Base-by-base conservation (phyloP, 2,113 vertebrate genomes). In the Cettia cetti region DNA sequence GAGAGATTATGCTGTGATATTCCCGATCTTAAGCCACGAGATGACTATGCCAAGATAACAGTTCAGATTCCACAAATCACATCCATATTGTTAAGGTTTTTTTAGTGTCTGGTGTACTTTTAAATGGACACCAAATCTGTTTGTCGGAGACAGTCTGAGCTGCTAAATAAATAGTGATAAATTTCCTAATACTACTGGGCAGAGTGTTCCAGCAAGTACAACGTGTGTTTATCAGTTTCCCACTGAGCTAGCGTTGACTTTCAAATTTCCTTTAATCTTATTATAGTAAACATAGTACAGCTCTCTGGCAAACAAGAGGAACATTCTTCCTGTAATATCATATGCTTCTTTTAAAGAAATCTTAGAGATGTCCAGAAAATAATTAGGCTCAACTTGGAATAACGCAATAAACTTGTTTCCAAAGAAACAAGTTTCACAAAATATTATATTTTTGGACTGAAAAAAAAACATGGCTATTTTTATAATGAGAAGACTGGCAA, bases 271-370 rank as follows among this genome's bases (percentile, higher is more conserved):
- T 88, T 93, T 96, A 89, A 87, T 81, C 68, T 82, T 96, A 82
- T 96, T 96, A 97, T 95, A 96, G 90, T 95, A 97, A 96, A 91
- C 91, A 95, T 66, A 94, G 86, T 86, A 89, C 88, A 91, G 95
- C 60, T 86, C 93, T 95, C 95, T 97, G 96, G 97, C 96, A 96
- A 95, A 94, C 80, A 93, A 94, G 71, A 76, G 61, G 42, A 95
- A 96, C 95, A 95, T 95, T 96, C 92, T 89, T 93, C 72, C 59
- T 96, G 93, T 83, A 97, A 96, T 95, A 97, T 86, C 93, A 95
- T 93, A 95, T 85, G 82, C 83, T 91, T 89, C 95, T 94, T 95
- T 90, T 89, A 97, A 95, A 96, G 90, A 97, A 95, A 95, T 81
- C 60, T 80, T 71, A 95, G 83, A 80, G 49, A 85, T 89, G 74